Conservation (phyloP, 2,113 vertebrate species). For the Tupaia chinensis region DNA sequence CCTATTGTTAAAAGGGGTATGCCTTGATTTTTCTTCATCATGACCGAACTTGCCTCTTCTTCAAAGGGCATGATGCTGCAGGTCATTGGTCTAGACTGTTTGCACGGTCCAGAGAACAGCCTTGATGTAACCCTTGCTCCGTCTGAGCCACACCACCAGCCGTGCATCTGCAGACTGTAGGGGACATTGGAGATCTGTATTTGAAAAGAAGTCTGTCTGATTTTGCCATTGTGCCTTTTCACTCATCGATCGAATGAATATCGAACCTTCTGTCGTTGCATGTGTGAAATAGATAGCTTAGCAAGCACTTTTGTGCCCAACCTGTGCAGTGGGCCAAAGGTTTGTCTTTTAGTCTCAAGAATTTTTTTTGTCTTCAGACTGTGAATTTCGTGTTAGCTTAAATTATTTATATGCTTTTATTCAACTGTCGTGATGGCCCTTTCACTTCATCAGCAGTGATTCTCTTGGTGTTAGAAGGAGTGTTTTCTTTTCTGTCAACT, state of each 20-base stretch:
- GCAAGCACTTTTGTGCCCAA: conserved; percentile 96
- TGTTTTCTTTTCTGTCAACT: conserved; percentile 67
- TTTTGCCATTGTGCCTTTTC: conserved; percentile 99
- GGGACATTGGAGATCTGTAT: conserved; percentile 95
- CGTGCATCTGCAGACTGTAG: conserved; percentile 95
- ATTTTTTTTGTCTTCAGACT: conserved; percentile 75
- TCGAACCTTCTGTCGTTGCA: conserved; percentile 99
- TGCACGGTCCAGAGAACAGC: conserved; percentile 96
- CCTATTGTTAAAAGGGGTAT: conserved; percentile 94
- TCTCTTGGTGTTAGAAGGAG: conserved; percentile 26
- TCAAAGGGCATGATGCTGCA: conserved; percentile 97
- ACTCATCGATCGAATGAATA: conserved; percentile 99
- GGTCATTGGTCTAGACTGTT: conserved; percentile 99
- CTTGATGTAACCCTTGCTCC: conserved; percentile 98
- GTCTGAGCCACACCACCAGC: conserved; percentile 94
- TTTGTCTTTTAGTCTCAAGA: conserved; percentile 85
- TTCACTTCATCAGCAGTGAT: conserved; percentile 57
- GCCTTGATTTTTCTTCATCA: conserved; percentile 95
- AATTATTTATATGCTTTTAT: conserved; percentile 75
- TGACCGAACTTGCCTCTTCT: conserved; percentile 97
- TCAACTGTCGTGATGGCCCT: conserved; percentile 44
- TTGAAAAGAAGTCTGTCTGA: conserved; percentile 98
- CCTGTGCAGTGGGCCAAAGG: conserved; percentile 90
- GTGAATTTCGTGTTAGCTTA: conserved; percentile 80
- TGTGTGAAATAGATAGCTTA: conserved; percentile 99